Base-by-base conservation (phyloP, 2,113 vertebrate genomes). In the Phalacrocorax brasilianus region DNA sequence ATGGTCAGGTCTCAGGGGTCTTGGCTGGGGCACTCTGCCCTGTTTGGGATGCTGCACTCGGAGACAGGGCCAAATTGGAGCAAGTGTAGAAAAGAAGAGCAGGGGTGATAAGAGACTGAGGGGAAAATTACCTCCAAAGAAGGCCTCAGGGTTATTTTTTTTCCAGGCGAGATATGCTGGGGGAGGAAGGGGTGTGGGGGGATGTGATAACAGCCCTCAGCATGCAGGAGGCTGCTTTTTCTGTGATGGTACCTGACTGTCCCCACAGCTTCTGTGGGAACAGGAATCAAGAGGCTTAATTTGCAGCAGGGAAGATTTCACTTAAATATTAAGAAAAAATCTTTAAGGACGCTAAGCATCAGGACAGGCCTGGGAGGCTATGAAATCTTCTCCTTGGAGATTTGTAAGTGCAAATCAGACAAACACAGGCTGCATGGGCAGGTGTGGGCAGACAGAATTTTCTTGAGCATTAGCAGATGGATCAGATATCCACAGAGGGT, bases 291-390 rank as follows among this genome's bases (percentile, higher is more conserved):
- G 84, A 88, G 58, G 44, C 53, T 96, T 93, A 89, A 81, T 94
- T 85, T 89, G 70, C 62, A 73, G 73, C n/a, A 72, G 61, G 49
- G 62, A 87, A 93, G 95, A 86, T 93, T 91, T 74, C 32, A 40
- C 72, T 35, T 50, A 71, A 59, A 81, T 74, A 73, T 66, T 40
- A 81, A 67, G 91, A 15, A 61, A 95, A 79, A 73, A 62, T 45
- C 56, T 93, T 19, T 82, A 33, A 93, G 85, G 85, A 93, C 3
- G 1, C 50, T 47, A 89, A 81, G 17, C 33, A 63, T 59, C 62
- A 79, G 77, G 70, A 52, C 77, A 78, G 77, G 78, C 52, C 81
- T n/a, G 70, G 26, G 74, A 91, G 73, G 65, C 73, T 75, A 56
- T 35, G 58, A 93, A 89, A 89, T 75, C 70, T 75, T 90, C 58